Conservation (phyloP, 2,113 vertebrate genomes). For the Empidonax alnorum region DNA sequence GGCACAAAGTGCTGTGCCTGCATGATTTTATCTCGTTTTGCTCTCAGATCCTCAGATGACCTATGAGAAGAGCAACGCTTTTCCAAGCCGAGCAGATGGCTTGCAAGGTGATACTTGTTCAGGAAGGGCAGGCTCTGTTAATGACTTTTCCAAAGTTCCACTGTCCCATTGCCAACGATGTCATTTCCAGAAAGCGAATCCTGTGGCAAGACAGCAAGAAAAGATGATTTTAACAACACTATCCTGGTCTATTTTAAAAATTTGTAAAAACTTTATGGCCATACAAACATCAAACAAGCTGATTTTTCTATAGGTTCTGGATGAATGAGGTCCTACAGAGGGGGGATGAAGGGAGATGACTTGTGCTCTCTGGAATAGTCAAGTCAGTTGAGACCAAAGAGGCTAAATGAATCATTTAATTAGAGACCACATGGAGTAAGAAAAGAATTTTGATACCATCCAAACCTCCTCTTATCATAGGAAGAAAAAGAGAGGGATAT, state of each 20-base stretch:
- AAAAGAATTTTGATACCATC: neutral
- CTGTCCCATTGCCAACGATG: neutral
- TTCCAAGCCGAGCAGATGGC: slow-evolving; percentile 16
- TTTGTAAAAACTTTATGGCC: neutral
- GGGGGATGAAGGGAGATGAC: neutral
- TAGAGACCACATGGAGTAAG: neutral
- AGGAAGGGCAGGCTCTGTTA: slow-evolving; percentile 33
- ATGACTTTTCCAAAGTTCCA: slow-evolving; percentile 40
- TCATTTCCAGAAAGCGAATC: slow-evolving; percentile 19
- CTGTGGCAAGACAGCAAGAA: neutral
- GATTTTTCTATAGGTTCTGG: neutral
- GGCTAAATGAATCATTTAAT: neutral
- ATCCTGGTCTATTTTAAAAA: neutral
- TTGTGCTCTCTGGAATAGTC: neutral
- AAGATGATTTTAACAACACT: neutral
- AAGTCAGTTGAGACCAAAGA: neutral
- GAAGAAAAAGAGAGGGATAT: neutral
- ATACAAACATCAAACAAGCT: neutral
- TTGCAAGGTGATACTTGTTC: slow-evolving; percentile 20
- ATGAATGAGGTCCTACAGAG: neutral
- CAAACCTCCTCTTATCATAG: neutral
- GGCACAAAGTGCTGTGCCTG: neutral
- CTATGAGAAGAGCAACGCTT: slow-evolving; percentile 10
- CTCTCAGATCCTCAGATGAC: neutral
- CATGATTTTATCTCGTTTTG: neutral